Evolutionary conservation across 2,113 vertebrate genomes (phyloP), one percentile per base, ranked within the genome.

Genomic region (Falco punctatus): DNA sequence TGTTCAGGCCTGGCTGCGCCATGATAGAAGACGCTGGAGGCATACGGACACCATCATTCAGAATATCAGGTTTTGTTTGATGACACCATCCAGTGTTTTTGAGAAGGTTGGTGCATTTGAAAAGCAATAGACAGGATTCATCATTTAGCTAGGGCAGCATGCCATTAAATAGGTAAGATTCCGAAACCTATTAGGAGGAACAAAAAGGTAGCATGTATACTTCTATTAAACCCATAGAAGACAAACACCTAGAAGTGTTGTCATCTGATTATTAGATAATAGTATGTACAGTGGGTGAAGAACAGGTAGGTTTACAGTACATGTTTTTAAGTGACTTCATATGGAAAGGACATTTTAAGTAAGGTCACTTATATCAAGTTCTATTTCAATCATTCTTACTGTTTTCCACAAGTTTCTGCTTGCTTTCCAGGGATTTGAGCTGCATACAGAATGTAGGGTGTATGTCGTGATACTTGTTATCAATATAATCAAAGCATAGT

Each of bases 61-160:
- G 98, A 99, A 99, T 95, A 98, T 99, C 98, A 99, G 99, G 97
- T 99, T 99, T 98, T 99, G 99, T 97, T 99, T 99, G 98, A 99
- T 99, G 99, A 99, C 99, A 59, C 99, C 99, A 28, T 98, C 99
- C 97, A 99, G 99, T 98, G 99, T 99, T 98, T 99, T 99, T 49
- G 99, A 99, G 98, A 99, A 99, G 99, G 99, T 99, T 97, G 96
- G 98, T 98, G 97, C 96, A 94, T 98, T 98, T 98, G 98, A 98
- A 96, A 98, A 98, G 93, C 97, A 98, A 65, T 98, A 98, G 97
- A 96, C 87, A 97, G 94, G 96, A 96, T 90, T 98, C 94, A 94
- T 90, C 92, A 93, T 96, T 98, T 96, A 98, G 94, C 92, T 98
- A 98, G 98, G 96, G 94, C 90, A 97, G 74, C 96, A 95, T 97